Percentiles rank a stretch among this genome's conserved stretches.
Conservation (phyloP, 2,888 invertebrate species). For the Megastigmus dorsalis region DNA sequence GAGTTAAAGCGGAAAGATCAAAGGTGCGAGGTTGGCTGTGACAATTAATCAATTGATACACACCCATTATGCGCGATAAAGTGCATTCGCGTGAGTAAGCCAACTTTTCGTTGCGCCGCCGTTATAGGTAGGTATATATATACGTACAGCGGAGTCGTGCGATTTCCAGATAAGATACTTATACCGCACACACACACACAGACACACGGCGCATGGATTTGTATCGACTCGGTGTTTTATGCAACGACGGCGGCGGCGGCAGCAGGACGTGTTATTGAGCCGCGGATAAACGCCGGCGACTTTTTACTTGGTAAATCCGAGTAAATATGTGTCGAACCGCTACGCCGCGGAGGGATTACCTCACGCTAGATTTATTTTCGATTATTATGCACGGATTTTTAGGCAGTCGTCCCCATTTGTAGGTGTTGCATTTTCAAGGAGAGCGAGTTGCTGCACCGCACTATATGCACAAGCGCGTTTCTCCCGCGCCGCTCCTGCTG, state of each 20-base stretch:
- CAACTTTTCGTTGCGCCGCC: neutral
- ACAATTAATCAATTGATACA: conserved; percentile 53
- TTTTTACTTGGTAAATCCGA: conserved; percentile 1
- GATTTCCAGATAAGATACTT: conserved; percentile 27
- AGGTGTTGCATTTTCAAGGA: neutral
- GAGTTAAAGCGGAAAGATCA: conserved; percentile 42
- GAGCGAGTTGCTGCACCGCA: no score
- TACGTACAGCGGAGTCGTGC: no score
- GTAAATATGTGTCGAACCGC: neutral
- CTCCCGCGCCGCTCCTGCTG: neutral
- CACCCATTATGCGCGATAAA: conserved; percentile 17
- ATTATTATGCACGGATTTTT: neutral
- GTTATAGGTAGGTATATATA: no score
- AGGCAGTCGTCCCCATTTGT: no score
- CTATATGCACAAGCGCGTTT: neutral
- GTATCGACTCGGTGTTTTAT: neutral
- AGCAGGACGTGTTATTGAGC: neutral
- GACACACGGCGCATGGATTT: conserved; percentile 6
- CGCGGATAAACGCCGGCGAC: neutral
- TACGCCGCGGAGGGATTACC: conserved; percentile 14
- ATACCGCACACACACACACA: no score
- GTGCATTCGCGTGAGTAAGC: neutral
- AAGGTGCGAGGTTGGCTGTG: conserved; percentile 23
- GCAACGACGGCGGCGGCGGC: no score
- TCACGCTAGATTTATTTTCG: conserved; percentile 10